phyloP scores from a whole-genome alignment of 2,797 vertebrate species.

The Ctenosaura bakeri region DNA sequence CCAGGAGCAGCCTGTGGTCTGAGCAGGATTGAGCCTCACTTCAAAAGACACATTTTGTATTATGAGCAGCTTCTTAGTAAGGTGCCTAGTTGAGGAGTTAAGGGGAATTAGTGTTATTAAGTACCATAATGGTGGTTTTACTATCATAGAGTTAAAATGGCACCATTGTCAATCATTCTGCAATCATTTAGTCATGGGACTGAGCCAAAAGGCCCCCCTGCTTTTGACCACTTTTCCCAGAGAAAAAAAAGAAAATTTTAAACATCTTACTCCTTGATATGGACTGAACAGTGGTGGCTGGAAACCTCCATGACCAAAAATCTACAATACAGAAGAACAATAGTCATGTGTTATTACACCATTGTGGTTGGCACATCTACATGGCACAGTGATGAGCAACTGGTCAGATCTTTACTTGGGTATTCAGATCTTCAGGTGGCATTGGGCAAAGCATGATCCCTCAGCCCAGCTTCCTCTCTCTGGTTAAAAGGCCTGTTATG shows the following conservation, averaged over 20 bases:
- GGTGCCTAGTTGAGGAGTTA: neutral
- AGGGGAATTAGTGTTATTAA: neutral
- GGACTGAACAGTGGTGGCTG: slow-evolving; percentile 27
- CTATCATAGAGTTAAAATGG: neutral
- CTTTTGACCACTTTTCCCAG: neutral
- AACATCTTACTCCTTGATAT: slow-evolving; percentile 38
- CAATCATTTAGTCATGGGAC: neutral
- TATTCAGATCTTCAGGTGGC: neutral
- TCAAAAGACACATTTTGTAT: no score
- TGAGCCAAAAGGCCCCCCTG: neutral
- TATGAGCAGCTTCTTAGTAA: neutral
- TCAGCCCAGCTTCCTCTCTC: no score
- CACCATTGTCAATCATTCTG: neutral
- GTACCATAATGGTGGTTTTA: neutral
- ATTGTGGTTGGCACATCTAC: neutral
- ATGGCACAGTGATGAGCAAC: neutral
- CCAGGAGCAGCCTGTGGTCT: no score
- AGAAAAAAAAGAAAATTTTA: neutral
- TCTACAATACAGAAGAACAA: slow-evolving; percentile 36
- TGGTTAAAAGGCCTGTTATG: neutral
- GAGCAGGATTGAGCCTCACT: no score
- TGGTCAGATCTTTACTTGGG: neutral
- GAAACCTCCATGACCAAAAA: slow-evolving; percentile 47
- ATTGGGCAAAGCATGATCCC: neutral
- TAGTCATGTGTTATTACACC: neutral